phyloP scores from a whole-genome alignment of 2,888 invertebrate genomes.

The Dichetophora obliterata region DNA sequence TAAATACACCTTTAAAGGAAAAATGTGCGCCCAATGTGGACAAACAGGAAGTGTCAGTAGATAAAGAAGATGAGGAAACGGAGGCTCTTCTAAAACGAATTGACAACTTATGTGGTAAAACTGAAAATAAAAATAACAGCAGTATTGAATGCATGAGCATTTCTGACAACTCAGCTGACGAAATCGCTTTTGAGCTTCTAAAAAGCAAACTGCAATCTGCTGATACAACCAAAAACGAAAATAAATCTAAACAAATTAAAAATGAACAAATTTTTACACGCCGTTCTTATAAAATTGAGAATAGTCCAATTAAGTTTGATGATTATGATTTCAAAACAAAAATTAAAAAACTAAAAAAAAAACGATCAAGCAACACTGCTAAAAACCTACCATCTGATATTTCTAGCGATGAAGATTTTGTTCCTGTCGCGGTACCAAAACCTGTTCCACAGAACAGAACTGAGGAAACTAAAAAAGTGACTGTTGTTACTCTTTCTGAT shows the following conservation, averaged over 20 bases:
- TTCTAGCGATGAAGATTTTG: neutral
- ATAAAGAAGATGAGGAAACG: slow-evolving; percentile 6
- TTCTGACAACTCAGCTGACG: neutral
- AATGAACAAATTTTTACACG: neutral
- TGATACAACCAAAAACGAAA: neutral
- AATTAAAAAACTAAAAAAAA: neutral
- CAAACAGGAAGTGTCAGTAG: neutral
- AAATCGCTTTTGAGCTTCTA: neutral
- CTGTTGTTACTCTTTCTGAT: neutral
- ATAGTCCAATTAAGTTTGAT: neutral
- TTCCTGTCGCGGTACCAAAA: neutral
- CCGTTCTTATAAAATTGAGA: neutral
- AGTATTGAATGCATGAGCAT: neutral
- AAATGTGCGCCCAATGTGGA: neutral
- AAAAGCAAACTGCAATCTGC: no score
- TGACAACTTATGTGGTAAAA: neutral
- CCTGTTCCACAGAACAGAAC: no score
- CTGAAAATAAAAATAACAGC: neutral
- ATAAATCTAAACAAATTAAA: neutral
- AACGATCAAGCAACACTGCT: neutral
- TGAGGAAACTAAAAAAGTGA: neutral
- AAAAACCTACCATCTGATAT: neutral
- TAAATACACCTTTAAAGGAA: neutral
- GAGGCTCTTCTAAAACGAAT: neutral
- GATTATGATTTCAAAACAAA: neutral